Evolutionary conservation across 2,888 invertebrate species (phyloP), one percentile per base, ranked within the genome.

Genomic region (Biston stratarius): DNA sequence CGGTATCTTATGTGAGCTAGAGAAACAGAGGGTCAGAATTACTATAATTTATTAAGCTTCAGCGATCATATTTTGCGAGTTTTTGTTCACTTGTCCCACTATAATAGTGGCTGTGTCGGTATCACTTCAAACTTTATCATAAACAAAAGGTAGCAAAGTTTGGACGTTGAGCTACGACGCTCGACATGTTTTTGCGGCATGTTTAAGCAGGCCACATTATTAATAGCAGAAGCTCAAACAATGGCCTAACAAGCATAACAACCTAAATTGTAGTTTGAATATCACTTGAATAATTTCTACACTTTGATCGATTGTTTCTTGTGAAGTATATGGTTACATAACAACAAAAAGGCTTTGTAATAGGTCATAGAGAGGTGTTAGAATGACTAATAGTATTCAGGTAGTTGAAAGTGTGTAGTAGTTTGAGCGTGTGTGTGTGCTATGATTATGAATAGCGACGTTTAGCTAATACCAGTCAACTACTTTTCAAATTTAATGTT

Each of bases 101-200:
- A 40, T 33, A 61, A 47, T 15, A n/a, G 15, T 38, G 8, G 3
- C 51, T 59, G 51, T 56, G 55, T 67, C 75, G 74, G 74, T 82
- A 82, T 83, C 85, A 80, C 77, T 76, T 78, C 67, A 76, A 84
- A 86, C 85, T 84, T 84, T 79, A 80, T 82, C 81, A 82, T 84
- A 86, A 85, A 86, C 85, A 83, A 83, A 82, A 81, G 81, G 81
- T 81, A 81, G 67, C 78, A 73, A 84, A 87, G 79, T 84, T 86
- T 78, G 73, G 80, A 79, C 83, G 76, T 75, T 78, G 80, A 78
- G 78, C 77, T 77, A 77, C 79, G 79, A 70, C 71, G 73, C 75
- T 72, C 72, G 55, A 49, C 73, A 53, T 72, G 78, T 83, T 84
- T 82, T 84, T 83, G 77, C 52, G 71, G 69, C 74, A 71, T 73